Base-by-base conservation (phyloP, 1,140 invertebrate species). In the Marisa cornuarietis region DNA sequence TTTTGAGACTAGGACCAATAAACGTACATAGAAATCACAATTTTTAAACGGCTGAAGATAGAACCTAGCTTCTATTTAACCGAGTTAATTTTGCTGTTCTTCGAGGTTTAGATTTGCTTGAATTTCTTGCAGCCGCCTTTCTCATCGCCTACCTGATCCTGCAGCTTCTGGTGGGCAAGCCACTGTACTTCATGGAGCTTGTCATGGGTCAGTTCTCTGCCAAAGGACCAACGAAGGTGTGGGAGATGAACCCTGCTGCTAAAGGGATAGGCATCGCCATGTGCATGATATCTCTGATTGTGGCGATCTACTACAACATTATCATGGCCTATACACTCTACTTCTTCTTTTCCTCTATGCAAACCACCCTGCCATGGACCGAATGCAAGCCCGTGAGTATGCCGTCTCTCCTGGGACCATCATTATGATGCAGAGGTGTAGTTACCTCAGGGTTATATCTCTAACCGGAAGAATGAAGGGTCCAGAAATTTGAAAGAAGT, bases 211-310 rank as follows among this genome's bases (percentile, higher is more conserved):
- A 92, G 83, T 92, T 90, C 83, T 90, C 90, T 26, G 89, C 88
- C 51, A 85, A 88, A 62, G 91, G 92, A 62, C 90, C 91, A 0
- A 89, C 90, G 63, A 87, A 84, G 63, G 88, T 92, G 13, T 92
- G 91, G 91, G 84, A 90, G 71, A 88, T 92, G 85, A 88, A 88
- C 79, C 88, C 88, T 0, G 80, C 83, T 54, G 87, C 87, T 42
- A 89, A 89, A 85, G 88, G 88, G 87, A 83, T 96, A 49, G 95
- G 95, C 61, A 95, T 95, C 80, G 95, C 95, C 82, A 96, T 96
- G 95, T 94, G 95, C 52, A 93, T 96, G 63, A 94, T 96, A 22
- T 96, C 95, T 63, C 93, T 94, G 71, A 93, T 96, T 79, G 95
- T 96, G 11, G 95, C 95, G 92, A 92, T 91, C 61, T 92, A 92